A percentile compares a stretch with the other conserved stretches of the same genome.
These are phyloP conservation scores for Cepaea nemoralis DNA, from an alignment of 1,140 invertebrate genomes.

Conservation along the genomic window DNA sequence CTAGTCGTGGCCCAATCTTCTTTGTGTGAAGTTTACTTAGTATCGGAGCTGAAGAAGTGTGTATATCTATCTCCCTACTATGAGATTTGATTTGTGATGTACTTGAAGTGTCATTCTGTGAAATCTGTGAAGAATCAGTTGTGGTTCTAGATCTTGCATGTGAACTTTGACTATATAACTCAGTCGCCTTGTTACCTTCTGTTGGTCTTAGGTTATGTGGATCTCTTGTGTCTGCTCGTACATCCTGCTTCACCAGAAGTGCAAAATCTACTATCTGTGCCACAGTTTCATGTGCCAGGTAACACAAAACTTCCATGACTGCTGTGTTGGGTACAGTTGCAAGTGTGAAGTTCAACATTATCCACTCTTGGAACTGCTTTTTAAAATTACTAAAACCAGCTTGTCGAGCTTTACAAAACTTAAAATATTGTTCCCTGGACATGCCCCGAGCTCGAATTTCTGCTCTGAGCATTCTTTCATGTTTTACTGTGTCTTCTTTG, in stretches of 20 bases:
- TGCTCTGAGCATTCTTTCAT: slow-evolving; percentile 63
- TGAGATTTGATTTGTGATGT: not conserved
- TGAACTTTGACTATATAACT: slow-evolving; percentile 38
- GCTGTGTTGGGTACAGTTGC: slow-evolving; percentile 64
- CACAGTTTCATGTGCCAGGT: slow-evolving; percentile 80
- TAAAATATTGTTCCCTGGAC: slow-evolving; percentile 65
- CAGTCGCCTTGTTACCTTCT: slow-evolving; percentile 59
- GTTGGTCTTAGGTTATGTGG: slow-evolving; percentile 63
- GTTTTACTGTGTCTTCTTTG: slow-evolving; percentile 64
- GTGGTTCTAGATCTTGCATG: not conserved
- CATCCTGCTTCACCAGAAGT: slow-evolving; percentile 78
- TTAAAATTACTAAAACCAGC: slow-evolving; percentile 61
- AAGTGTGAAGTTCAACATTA: slow-evolving; percentile 67
- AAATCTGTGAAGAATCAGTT: not conserved
- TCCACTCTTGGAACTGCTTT: slow-evolving; percentile 75
- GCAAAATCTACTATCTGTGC: slow-evolving; percentile 78
- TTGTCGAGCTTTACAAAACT: slow-evolving; percentile 73
- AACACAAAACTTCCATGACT: slow-evolving; percentile 76
- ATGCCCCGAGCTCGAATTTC: slow-evolving; percentile 63
- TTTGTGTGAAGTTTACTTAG: not conserved
- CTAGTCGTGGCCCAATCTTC: not conserved
- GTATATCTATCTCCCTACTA: not conserved
- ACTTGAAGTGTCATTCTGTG: not conserved
- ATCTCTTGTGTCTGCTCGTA: slow-evolving; percentile 73
- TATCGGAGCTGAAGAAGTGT: not conserved